Evolutionary conservation across 2,113 vertebrate species (phyloP).

Genomic region (Colius striatus): DNA sequence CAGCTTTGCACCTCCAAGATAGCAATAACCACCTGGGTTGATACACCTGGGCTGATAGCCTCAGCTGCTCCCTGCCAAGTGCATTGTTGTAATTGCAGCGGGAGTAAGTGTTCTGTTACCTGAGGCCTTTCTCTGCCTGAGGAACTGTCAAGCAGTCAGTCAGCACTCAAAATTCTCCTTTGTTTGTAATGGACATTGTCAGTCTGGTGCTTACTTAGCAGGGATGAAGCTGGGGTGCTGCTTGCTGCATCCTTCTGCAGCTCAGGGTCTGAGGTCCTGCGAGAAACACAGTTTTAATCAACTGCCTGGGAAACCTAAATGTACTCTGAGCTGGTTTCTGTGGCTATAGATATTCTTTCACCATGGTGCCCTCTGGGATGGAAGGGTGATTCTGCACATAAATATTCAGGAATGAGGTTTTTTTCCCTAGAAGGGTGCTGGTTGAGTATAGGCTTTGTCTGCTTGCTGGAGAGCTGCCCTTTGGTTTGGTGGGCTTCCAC

Average conservation of each 20-base stretch:
- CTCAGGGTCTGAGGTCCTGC: not conserved
- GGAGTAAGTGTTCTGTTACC: not conserved
- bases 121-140: not conserved
- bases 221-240: not conserved
- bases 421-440: not conserved
- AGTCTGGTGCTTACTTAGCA: not conserved
- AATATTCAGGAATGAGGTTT: not conserved
- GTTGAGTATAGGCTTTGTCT: not conserved
- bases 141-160: not conserved
- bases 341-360: not conserved
- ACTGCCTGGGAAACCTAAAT: not conserved
- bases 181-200: not conserved
- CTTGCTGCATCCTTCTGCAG: not conserved
- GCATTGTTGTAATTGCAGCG: not conserved
- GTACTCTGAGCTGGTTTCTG: not conserved
- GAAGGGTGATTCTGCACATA: not conserved
- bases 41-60: not conserved
- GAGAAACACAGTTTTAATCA: not conserved
- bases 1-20: not conserved
- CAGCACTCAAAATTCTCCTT: not conserved
- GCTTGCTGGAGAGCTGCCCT: not conserved
- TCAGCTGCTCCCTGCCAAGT: not conserved
- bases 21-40: too few species aligned
- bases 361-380: not conserved
- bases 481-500: not conserved